Evolutionary conservation across 2,888 invertebrate genomes (phyloP), one percentile per base, ranked within the genome.

Genomic region (Xestia sexstrigata): DNA sequence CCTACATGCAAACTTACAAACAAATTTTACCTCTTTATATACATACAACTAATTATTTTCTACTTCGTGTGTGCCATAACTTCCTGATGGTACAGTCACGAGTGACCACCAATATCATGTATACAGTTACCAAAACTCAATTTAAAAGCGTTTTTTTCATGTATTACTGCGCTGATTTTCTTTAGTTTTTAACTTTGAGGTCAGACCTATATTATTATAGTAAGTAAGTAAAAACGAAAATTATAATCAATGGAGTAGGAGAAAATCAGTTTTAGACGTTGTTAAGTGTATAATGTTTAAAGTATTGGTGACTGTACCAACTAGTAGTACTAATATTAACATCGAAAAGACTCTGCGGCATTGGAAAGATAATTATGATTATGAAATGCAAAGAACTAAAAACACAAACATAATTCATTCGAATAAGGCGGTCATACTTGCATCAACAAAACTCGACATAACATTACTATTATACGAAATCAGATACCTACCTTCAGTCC

Each of bases 401-500:
- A 17, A 63, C 17, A 49, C 42, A 69, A 69, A 13, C 39, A 58
- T 49, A 4, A 65, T 55, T 26, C 13, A n/a, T 55, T 55, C 55
- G n/a, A 13, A 9, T 35, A 55, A 35, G 5, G 15, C 35, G 49
- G 13, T 17, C 26, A 45, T 26, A 68, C 8, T 60, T 15, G 26
- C 47, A 80, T 39, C 11, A 17, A 47, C 55, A 49, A 55, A 69
- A 69, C 17, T 7, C 62, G 17, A 55, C 26, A 62, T 52, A 39
- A 17, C 0, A 30, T 30, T 67, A 68, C 49, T 26, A 26, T 20
- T 69, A 73, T 76, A 42, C 42, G 55, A 49, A 71, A 26, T 65
- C 7, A n/a, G 11, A 60, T 82, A 84, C 84, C 84, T 82, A 84
- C 84, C 84, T 82, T 74, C 47, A 45, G 9, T 39, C 76, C 72